A percentile compares a stretch with the other conserved stretches of the same genome.
Conservation (phyloP, 2,113 vertebrate genomes). For the Callithrix jacchus region DNA sequence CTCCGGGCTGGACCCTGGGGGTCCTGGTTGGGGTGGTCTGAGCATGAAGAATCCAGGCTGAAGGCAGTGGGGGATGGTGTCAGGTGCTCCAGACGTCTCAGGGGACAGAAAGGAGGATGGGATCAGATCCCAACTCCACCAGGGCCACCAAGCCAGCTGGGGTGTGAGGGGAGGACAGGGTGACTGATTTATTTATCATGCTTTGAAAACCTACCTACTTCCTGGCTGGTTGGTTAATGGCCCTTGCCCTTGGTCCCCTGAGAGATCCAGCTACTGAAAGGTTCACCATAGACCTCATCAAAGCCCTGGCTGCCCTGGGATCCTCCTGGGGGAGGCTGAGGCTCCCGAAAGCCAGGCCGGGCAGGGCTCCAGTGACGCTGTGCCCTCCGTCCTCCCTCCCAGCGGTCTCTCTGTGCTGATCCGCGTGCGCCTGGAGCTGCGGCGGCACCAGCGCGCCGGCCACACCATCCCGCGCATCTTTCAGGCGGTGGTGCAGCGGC, state of each 20-base stretch:
- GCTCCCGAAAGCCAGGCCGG: not conserved
- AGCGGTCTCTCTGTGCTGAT: constrained; percentile 91
- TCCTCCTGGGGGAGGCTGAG: not conserved
- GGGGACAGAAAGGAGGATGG: not conserved
- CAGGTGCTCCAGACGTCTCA: not conserved
- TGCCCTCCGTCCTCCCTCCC: not conserved
- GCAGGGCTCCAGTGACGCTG: not conserved
- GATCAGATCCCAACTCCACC: not conserved
- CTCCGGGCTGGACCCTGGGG: not conserved
- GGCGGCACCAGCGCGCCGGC: constrained; percentile 81
- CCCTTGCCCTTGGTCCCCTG: not conserved
- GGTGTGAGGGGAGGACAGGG: not conserved
- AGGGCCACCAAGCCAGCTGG: not conserved
- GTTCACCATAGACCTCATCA: too few species aligned
- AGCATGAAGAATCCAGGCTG: not conserved
- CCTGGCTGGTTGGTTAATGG: not conserved
- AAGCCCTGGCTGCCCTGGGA: not conserved
- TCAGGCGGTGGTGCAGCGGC: constrained; percentile 80
- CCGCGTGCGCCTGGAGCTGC: constrained; percentile 88
- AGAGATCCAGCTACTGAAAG: not conserved
- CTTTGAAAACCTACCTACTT: not conserved
- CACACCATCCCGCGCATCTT: constrained; percentile 90
- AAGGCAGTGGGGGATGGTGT: not conserved
- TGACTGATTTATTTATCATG: not conserved
- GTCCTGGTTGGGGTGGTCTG: not conserved